Base-by-base conservation (phyloP, 2,113 vertebrate genomes). In the Nibea albiflora region DNA sequence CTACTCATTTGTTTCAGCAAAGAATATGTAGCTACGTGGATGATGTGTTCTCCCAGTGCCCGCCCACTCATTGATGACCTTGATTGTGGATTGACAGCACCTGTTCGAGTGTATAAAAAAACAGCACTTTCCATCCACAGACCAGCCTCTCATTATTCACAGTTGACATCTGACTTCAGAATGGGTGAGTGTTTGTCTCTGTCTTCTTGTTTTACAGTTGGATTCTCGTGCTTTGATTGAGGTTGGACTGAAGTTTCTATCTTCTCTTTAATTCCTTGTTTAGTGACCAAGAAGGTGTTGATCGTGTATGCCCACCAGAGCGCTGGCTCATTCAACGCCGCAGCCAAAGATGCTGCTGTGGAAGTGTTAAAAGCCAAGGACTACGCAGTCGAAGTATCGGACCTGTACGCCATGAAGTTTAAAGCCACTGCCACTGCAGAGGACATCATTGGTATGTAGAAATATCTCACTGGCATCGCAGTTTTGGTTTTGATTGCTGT, bases 331-430 rank as follows among this genome's bases (percentile, higher is more conserved):
- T 97, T 97, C 90, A 97, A 92, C 10, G 79, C 95, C 5, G 96
- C 96, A 14, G 95, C 95, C 76, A 96, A 95, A 83, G 90, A 95
- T 28, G 93, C 88, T 0, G 93, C 96, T 0, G 89, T 92, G 0
- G 89, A 95, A 14, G 72, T 77, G 11, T 74, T 96, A 78, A 85
- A 82, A 20, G 66, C 63, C 62, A 86, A 90, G 65, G 95, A 94
- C 42, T 96, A 92, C 92, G 76, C 76, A 0, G 95, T 96, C 6
- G 76, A 88, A 0, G 93, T 93, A 31, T 97, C 96, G 0, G 96
- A 97, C 85, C 92, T 97, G n/a, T 97, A 96, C 0, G 90, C 93
- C 73, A 93, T 95, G 92, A 93, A 87, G 22, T 96, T 96, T 79
- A 94, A 95, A 69, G 94, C 96, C 0, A 4, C 94, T 28, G 84